These are phyloP conservation scores for Barypeithes pellucidus DNA, from an alignment of 2,888 invertebrate species.

Conservation along the genomic window DNA sequence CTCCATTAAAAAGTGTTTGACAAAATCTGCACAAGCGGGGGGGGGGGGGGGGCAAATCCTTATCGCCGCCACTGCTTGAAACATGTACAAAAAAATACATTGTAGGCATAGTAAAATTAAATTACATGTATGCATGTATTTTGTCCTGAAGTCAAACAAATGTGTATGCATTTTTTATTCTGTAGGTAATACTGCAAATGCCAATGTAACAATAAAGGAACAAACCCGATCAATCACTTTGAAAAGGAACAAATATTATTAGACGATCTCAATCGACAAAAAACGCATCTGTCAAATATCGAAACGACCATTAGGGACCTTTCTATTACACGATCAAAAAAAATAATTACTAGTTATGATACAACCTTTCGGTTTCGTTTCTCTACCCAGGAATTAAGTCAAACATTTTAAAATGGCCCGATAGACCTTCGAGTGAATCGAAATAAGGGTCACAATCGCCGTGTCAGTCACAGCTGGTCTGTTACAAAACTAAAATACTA, in stretches of 20 bases:
- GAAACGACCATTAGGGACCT: slow-evolving; percentile 48
- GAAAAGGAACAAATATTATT: slow-evolving; percentile 39
- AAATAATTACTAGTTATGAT: slow-evolving; percentile 53
- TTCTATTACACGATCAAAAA: slow-evolving; percentile 46
- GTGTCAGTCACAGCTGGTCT: slow-evolving; percentile 64
- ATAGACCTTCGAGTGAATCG: slow-evolving; percentile 29
- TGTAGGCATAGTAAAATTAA: neutral
- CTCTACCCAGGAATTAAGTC: slow-evolving; percentile 48
- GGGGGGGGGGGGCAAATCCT: no score
- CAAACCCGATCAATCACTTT: slow-evolving; percentile 46
- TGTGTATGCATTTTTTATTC: no score
- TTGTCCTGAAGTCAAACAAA: no score
- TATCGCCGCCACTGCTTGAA: no score
- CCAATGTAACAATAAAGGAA: neutral
- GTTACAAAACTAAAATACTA: slow-evolving; percentile 66
- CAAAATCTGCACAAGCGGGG: no score
- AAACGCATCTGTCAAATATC: slow-evolving; percentile 48
- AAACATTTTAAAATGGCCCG: slow-evolving; percentile 40
- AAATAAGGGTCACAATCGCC: slow-evolving; percentile 61
- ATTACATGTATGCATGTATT: no score
- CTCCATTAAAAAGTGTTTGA: no score
- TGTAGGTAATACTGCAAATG: neutral
- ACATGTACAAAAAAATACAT: neutral
- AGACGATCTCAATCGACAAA: slow-evolving; percentile 36
- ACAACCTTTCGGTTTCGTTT: slow-evolving; percentile 48